Evolutionary conservation across 2,113 vertebrate species (phyloP), one percentile per base, ranked within the genome.

Genomic region (Grammomys dolichurus): DNA sequence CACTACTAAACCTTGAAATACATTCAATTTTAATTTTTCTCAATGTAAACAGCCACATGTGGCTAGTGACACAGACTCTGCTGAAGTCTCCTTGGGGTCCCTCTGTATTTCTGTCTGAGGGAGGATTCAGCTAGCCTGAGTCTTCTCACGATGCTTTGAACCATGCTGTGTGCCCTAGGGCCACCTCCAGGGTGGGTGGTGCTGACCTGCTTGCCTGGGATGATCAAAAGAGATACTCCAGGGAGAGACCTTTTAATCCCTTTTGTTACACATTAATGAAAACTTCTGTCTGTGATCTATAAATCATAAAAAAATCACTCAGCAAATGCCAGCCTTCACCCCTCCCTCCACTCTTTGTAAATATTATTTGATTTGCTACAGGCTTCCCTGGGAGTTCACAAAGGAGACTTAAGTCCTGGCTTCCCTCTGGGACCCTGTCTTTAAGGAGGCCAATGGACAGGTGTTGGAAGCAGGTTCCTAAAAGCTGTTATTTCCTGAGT

Each of bases 261-360:
- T 92, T 91, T 96, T 73, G 48, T 94, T 87, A 87, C 65, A 91
- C 60, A 87, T 96, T 96, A 90, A 92, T 96, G 87, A 96, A 96
- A 97, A 95, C 78, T 76, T 86, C 72, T 93, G 46, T 40, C 67
- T 96, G 81, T 88, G 4, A 5, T 90, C 84, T 95, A 63, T 95
- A 95, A 97, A 95, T 96, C 96, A 96, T 92, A 65, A 77, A 69
- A 76, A 85, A 92, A 76, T 87, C 80, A 82, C 46, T 63, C 86
- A 5, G 67, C 78, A 92, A 95, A 51, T 96, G 94, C 90, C 43
- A 96, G 96, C 40, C 60, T 81, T 88, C 89, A n/a, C 84, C 87
- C 87, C 46, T 5, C 13, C 0, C 96, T 96, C 31, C 46, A 94
- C 93, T 93, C 86, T 72, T 73, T 54, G 4, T 26, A 33, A 60